Percentiles rank a stretch among this genome's conserved stretches.
Evolutionary conservation across 2,797 vertebrate species (phyloP).

Genomic region (Dicrostonyx torquatus): DNA sequence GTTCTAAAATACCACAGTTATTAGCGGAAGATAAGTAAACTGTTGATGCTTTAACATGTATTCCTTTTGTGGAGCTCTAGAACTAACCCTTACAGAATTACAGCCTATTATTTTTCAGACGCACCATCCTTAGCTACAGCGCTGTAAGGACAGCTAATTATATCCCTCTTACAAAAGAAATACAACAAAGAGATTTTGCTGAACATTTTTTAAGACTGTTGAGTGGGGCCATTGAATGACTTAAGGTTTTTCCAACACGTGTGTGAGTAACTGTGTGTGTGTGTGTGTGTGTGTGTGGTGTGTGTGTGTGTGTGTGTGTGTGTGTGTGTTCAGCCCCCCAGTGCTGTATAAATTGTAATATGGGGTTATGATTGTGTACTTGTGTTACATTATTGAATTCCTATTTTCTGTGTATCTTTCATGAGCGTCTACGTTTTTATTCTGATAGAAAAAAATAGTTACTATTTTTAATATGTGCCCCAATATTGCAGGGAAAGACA

Average conservation of each 20-base stretch:
- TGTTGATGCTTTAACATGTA: constrained; percentile 81
- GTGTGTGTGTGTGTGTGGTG: constrained; percentile 67
- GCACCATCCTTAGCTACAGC: constrained; percentile 85
- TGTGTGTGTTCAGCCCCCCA: constrained; percentile 76
- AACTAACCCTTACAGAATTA: constrained; percentile 83
- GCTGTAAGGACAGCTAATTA: constrained; percentile 90
- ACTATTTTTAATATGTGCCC: constrained; percentile 78
- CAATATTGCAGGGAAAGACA: constrained; percentile 25
- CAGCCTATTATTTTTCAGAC: constrained; percentile 87
- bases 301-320: constrained; percentile 45
- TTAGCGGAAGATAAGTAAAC: constrained; percentile 62
- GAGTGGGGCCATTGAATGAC: constrained; percentile 75
- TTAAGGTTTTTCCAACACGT: constrained; percentile 60
- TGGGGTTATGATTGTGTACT: constrained; percentile 84
- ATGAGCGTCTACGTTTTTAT: constrained; percentile 58
- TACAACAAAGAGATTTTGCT: constrained; percentile 84
- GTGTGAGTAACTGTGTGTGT: constrained; percentile 45
- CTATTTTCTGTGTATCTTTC: constrained; percentile 70
- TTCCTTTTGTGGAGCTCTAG: constrained; percentile 81
- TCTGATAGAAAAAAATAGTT: constrained; percentile 70
- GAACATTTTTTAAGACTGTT: constrained; percentile 76
- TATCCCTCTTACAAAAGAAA: constrained; percentile 86
- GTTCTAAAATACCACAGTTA: constrained; percentile 69
- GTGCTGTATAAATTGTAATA: constrained; percentile 83
- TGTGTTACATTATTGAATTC: constrained; percentile 76